phyloP scores from a whole-genome alignment of 2,888 invertebrate genomes.

The Rutpela maculata region DNA sequence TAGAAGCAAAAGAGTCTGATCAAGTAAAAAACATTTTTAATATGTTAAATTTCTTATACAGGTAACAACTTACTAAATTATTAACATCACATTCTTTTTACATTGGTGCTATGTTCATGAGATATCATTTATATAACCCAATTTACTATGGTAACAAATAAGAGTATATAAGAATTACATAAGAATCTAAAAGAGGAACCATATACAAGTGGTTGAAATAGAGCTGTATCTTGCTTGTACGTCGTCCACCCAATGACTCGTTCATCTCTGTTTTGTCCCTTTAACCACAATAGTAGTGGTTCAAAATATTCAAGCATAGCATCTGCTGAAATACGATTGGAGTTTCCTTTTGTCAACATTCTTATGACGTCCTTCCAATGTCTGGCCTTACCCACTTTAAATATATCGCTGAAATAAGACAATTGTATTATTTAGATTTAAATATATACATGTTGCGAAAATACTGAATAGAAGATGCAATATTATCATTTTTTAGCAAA shows the following conservation, averaged over 20 bases:
- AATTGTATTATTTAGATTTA: neutral
- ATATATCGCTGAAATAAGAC: constrained; percentile 77
- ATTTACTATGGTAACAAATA: constrained; percentile 49
- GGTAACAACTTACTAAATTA: constrained; percentile 13
- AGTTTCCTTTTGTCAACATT: constrained; percentile 82
- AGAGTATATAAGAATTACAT: constrained; percentile 42
- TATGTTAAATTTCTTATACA: neutral
- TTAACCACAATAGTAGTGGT: constrained; percentile 86
- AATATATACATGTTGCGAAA: too few species aligned
- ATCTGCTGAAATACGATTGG: constrained; percentile 84
- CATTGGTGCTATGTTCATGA: neutral
- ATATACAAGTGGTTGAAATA: constrained; percentile 73
- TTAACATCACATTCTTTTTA: constrained; percentile 4
- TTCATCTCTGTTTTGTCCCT: constrained; percentile 84
- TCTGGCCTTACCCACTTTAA: constrained; percentile 82
- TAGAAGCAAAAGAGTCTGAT: neutral
- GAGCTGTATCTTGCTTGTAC: constrained; percentile 80
- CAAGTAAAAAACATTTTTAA: neutral
- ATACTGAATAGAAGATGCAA: neutral
- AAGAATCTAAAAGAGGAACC: constrained; percentile 42
- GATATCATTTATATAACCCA: constrained; percentile 2
- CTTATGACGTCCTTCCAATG: constrained; percentile 84
- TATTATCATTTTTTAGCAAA: neutral
- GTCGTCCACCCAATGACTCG: constrained; percentile 86
- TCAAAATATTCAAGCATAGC: constrained; percentile 89